A percentile compares a stretch with the other conserved stretches of the same genome.
Evolutionary conservation across 2,888 invertebrate genomes (phyloP).

Genomic region (Napeogenes inachia): DNA sequence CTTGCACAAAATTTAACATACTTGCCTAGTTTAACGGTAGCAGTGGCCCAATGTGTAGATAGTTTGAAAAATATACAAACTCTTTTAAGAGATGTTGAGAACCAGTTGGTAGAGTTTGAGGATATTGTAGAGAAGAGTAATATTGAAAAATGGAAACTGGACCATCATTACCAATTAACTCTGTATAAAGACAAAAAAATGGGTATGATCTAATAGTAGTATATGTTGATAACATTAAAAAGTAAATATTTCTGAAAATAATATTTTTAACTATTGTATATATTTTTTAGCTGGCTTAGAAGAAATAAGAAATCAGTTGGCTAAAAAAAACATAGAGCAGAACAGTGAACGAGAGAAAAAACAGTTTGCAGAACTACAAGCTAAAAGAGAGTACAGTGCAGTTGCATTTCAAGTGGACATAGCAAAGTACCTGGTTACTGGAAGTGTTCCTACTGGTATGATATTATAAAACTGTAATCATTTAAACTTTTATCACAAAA

Average conservation of each 20-base stretch:
- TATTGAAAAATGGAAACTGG: conserved; percentile 82
- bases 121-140: conserved; percentile 83
- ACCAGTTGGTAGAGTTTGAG: conserved; percentile 80
- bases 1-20: conserved; percentile 55
- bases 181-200: conserved; percentile 84
- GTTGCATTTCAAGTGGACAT: conserved; percentile 63
- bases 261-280: neutral
- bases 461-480: neutral
- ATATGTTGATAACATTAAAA: conserved; percentile 1
- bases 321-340: conserved; percentile 50
- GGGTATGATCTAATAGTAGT: conserved; percentile 60
- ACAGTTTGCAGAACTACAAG: conserved; percentile 60
- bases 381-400: conserved; percentile 53
- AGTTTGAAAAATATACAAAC: conserved; percentile 74
- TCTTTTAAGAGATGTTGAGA: conserved; percentile 80
- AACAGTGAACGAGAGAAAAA: conserved; percentile 49
- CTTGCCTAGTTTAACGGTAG: conserved; percentile 59
- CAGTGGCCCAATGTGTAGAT: conserved; percentile 72
- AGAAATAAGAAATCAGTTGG: conserved; percentile 54
- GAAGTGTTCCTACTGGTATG: conserved; percentile 52
- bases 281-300: conserved; percentile 56
- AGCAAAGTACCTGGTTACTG: conserved; percentile 57
- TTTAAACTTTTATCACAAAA: neutral
- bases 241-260: neutral
- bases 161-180: conserved; percentile 83